Evolutionary conservation across 2,888 invertebrate genomes (phyloP).

Genomic region (Acleris cristana): DNA sequence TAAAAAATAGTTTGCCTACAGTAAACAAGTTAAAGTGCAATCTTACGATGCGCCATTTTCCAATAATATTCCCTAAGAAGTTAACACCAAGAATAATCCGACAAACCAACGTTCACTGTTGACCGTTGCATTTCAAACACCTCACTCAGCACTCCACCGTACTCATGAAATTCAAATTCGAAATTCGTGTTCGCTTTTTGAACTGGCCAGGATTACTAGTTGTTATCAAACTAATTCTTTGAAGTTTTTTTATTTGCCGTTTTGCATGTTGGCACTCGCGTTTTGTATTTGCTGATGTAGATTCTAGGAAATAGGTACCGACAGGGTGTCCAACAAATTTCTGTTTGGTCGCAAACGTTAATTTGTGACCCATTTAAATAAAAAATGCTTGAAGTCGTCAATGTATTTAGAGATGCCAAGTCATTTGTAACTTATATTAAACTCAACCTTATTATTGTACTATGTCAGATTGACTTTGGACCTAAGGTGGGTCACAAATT

Average conservation of each 20-base stretch:
- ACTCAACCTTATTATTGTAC: too few relatives aligned
- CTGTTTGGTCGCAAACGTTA: too few relatives aligned
- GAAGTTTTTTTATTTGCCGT: slow-evolving; percentile 11
- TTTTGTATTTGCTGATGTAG: too few relatives aligned
- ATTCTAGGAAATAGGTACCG: too few relatives aligned
- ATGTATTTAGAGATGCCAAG: too few relatives aligned
- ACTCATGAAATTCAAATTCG: slow-evolving; percentile 45
- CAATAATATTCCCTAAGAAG: slow-evolving; percentile 19
- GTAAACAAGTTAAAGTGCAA: neutral
- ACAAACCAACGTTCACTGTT: slow-evolving; percentile 5
- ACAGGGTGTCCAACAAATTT: too few relatives aligned
- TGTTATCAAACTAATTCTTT: slow-evolving; percentile 15
- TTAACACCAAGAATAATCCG: slow-evolving; percentile 18
- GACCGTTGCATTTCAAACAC: slow-evolving; percentile 26
- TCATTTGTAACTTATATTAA: too few relatives aligned
- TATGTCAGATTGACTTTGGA: too few relatives aligned
- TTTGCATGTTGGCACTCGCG: neutral
- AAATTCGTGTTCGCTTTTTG: slow-evolving; percentile 36
- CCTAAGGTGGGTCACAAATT: too few relatives aligned
- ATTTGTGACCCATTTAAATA: too few relatives aligned
- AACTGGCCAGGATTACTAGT: slow-evolving; percentile 36
- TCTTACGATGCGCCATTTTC: neutral
- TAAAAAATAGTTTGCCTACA: too few relatives aligned
- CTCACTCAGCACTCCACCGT: slow-evolving; percentile 14
- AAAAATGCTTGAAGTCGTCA: too few relatives aligned